Conservation (phyloP, 2,888 invertebrate genomes). For the Lithosia quadra region DNA sequence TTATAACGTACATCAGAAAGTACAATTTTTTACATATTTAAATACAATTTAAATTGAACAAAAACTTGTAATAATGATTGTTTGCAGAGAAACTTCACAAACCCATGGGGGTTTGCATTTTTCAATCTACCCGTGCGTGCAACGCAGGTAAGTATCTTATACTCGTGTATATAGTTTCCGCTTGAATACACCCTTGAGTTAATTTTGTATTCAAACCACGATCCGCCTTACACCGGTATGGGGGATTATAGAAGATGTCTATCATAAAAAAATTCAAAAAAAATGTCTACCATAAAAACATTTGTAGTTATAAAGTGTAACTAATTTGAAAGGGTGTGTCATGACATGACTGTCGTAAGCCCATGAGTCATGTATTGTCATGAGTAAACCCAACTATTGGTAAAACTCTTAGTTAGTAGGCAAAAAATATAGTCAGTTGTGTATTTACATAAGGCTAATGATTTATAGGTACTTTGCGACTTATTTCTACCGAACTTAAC, state of each 20-base stretch:
- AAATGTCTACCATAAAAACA: background rate
- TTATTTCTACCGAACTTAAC: too few species aligned
- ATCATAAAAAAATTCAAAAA: background rate
- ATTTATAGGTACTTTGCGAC: too few species aligned
- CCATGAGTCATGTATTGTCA: background rate
- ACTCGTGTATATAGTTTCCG: background rate
- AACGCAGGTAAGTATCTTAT: background rate
- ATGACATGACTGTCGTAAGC: background rate
- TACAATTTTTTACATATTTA: too few species aligned
- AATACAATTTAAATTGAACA: too few species aligned
- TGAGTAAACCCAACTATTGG: too few species aligned
- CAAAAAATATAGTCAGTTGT: background rate
- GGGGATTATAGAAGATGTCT: background rate
- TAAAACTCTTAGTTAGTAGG: background rate
- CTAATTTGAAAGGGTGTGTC: constrained; percentile 1
- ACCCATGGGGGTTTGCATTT: background rate
- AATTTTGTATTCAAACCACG: background rate
- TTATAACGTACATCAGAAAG: too few species aligned
- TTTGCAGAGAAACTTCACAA: background rate
- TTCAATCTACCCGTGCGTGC: background rate
- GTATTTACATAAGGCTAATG: too few species aligned
- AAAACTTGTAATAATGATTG: background rate
- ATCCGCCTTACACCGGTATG: background rate
- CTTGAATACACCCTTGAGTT: background rate
- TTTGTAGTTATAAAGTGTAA: background rate